Percentiles rank a stretch among this genome's conserved stretches.
Evolutionary conservation across 1,140 invertebrate species (phyloP).

Genomic region (Drosophila kanapiae): DNA sequence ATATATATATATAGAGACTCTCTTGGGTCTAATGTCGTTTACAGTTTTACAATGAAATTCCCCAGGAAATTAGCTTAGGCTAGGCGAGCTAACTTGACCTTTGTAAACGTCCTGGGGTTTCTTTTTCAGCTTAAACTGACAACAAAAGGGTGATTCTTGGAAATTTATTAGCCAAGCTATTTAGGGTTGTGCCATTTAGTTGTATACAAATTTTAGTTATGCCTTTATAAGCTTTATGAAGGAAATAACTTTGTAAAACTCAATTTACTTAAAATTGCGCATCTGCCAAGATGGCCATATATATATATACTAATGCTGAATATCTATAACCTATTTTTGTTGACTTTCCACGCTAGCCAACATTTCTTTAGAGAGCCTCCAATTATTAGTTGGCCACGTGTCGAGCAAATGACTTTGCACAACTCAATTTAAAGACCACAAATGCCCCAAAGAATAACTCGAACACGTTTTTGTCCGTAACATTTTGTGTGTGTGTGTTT

Average conservation of each 20-base stretch:
- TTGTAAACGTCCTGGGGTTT: no score
- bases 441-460: constrained; percentile 49
- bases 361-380: neutral
- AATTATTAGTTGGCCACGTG: constrained; percentile 32
- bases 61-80: neutral
- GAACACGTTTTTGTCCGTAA: constrained; percentile 15
- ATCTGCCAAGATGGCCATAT: neutral
- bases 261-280: neutral
- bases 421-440: constrained; percentile 66
- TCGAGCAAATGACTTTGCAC: constrained; percentile 40
- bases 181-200: neutral
- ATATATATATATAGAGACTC: neutral
- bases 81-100: neutral
- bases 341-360: neutral
- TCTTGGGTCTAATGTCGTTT: neutral
- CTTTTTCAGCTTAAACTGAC: no score
- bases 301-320: neutral
- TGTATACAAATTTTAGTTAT: no score
- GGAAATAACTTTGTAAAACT: neutral
- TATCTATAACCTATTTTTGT: neutral
- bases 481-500: constrained; percentile 6
- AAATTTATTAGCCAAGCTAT: neutral
- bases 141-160: neutral
- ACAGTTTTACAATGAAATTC: neutral
- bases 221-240: neutral